Evolutionary conservation across 2,888 invertebrate genomes (phyloP).

Genomic region (Lutraria lutraria): DNA sequence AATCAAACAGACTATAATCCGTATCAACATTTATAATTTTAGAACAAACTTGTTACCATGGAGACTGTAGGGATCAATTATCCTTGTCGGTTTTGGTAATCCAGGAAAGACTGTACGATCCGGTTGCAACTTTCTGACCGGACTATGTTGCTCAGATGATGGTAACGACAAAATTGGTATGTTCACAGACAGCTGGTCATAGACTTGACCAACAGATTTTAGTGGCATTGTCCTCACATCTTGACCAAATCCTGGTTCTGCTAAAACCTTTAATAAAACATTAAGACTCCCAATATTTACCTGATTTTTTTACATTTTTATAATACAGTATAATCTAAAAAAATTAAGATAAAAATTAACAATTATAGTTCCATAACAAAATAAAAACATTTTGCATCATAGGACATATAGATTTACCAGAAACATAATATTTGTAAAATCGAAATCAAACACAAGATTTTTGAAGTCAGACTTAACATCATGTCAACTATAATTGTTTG

Average conservation of each 20-base stretch:
- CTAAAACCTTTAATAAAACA: slow-evolving; percentile 82
- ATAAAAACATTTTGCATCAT: too few relatives aligned
- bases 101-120: slow-evolving; percentile 33
- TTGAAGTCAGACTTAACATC: too few relatives aligned
- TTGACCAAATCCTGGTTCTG: slow-evolving; percentile 85
- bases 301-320: neutral
- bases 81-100: slow-evolving; percentile 47
- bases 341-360: too few relatives aligned
- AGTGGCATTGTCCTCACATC: slow-evolving; percentile 80
- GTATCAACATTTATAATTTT: too few relatives aligned
- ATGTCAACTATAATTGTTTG: too few relatives aligned
- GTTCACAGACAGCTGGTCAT: slow-evolving; percentile 76
- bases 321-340: too few relatives aligned
- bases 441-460: too few relatives aligned
- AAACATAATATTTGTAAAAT: too few relatives aligned
- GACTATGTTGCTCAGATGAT: slow-evolving; percentile 79
- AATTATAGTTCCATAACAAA: too few relatives aligned
- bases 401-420: too few relatives aligned
- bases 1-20: too few relatives aligned
- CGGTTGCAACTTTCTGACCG: slow-evolving; percentile 55
- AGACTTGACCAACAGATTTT: slow-evolving; percentile 43
- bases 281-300: too few relatives aligned
- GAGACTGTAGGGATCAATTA: slow-evolving; percentile 52
- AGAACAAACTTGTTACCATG: slow-evolving; percentile 48
- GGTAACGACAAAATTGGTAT: slow-evolving; percentile 76